Evolutionary conservation across 2,113 vertebrate species (phyloP), one percentile per base, ranked within the genome.

Genomic region (Xyrauchen texanus): DNA sequence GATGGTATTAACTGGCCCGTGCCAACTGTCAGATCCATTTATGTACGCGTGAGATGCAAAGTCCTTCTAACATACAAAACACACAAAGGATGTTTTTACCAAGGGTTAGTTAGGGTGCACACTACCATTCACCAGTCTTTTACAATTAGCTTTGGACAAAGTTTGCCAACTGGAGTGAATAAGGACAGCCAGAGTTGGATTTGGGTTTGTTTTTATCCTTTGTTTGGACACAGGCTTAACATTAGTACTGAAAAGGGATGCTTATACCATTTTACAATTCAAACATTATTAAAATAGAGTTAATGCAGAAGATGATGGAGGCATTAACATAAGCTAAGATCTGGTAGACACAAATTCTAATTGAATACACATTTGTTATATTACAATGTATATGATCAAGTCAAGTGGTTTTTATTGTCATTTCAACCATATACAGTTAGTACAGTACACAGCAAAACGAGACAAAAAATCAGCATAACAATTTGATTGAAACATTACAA

Each of bases 41-140:
- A 47, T 70, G 73, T 52, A 58, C 9, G n/a, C 70, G n/a, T 52
- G 16, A 42, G 62, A 71, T 49, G 57, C 49, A 63, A 65, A 74
- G 49, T 70, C 16, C 16, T 57, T 42, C 53, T 52, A 42, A 58
- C 21, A 34, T 34, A 34, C 21, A 34, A 34, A 34, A 34, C n/a
- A 53, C 55, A 75, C 15, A 78, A 15, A 46, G 64, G 57, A 3
- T 44, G 51, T 64, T 78, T 82, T 74, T 62, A 67, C 11, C n/a
- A 82, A 15, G 49, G 53, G 65, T 16, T 82, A 21, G 46, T 82
- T 34, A 80, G 67, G 65, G 58, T 75, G 60, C 61, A 75, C 58
- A 57, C 44, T 44, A 13, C 47, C 34, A 21, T 73, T 61, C 4
- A 55, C 7, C 45, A 5, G 47, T 42, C 7, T 47, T 72, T 10